Evolutionary conservation across 2,797 vertebrate genomes (phyloP), one percentile per base, ranked within the genome.

Genomic region (Craterocephalus amniculus): DNA sequence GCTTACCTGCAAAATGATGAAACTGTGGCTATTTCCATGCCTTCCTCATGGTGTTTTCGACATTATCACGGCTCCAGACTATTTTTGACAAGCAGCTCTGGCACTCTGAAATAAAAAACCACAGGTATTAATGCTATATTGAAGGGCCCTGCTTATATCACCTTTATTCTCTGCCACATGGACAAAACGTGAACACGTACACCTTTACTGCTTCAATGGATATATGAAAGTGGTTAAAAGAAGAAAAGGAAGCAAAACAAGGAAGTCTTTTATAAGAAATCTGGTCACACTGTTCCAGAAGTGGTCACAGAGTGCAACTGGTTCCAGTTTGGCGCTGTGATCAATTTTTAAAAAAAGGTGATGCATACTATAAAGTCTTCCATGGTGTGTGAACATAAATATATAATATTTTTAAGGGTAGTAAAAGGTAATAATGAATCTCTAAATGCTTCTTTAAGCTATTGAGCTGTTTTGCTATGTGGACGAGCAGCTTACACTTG

Each of bases 21-120:
- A 31, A 31, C 26, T 54, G 27, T 70, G 36, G 35, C 16, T 55
- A 4, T 3, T 69, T 54, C n/a, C 31, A 61, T 81, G 56, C 55
- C 58, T 31, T 26, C 34, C 22, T 77, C 38, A 31, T 24, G 31
- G n/a, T 38, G 29, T 22, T 32, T 61, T 16, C 38, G 61, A 29
- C 26, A 29, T 69, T 27, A 26, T 40, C 38, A 40, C 16, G 7
- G 18, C 40, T 45, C 40, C 7, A 20, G 16, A 40, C 38, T 16
- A 40, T 40, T 40, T 40, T 4, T 31, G 29, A 31, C 35, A 36
- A 13, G 10, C 12, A 40, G 38, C 13, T 4, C 12, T 40, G 38
- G 13, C 16, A 4, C 38, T 16, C 1, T 3, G 16, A 40, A 40
- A 40, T 16, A 13, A 40, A 40, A 40, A 14, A 16, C 13, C 3